Evolutionary conservation across 2,797 vertebrate species (phyloP).

Genomic region (Pristis pectinata): DNA sequence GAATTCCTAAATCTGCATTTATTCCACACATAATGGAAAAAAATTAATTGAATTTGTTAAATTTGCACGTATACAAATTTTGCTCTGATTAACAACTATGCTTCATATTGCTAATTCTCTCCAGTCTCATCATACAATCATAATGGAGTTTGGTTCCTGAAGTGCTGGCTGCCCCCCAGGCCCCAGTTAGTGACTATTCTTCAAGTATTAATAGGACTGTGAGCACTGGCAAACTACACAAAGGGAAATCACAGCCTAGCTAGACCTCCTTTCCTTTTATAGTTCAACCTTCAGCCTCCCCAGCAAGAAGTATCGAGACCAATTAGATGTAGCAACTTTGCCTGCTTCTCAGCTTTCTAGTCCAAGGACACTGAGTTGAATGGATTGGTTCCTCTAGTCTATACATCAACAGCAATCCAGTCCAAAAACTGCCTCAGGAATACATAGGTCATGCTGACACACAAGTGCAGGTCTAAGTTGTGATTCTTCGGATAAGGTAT

Average conservation of each 20-base stretch:
- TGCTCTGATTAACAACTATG: background rate
- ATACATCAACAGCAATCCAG: background rate
- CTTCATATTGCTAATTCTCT: background rate
- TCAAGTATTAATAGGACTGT: background rate
- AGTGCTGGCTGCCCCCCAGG: background rate
- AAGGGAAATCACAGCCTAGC: background rate
- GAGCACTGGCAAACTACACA: background rate
- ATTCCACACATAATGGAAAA: slow-evolving; percentile 43
- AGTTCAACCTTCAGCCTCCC: background rate
- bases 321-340: background rate
- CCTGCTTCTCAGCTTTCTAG: background rate
- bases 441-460: background rate
- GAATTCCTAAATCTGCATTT: slow-evolving; percentile 54
- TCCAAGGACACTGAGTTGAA: background rate
- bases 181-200: background rate
- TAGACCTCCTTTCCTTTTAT: background rate
- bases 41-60: too few species aligned
- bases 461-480: background rate
- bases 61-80: background rate
- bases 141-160: background rate
- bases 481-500: background rate
- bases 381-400: background rate
- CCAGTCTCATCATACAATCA: background rate
- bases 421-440: background rate
- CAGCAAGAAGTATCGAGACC: background rate